phyloP scores from a whole-genome alignment of 2,888 invertebrate genomes.

The Oxycera nigricornis region DNA sequence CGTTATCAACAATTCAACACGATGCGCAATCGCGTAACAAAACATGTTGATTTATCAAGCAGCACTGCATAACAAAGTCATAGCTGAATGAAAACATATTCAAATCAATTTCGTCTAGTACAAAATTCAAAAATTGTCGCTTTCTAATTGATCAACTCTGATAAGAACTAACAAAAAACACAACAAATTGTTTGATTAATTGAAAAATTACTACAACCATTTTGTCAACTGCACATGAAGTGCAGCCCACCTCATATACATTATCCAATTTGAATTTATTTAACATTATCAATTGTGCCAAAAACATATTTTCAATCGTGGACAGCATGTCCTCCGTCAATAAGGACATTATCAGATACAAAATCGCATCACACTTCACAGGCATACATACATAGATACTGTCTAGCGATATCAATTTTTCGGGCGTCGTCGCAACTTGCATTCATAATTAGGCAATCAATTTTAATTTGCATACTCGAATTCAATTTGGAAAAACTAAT shows the following conservation, averaged over 20 bases:
- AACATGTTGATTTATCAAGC: too few species aligned
- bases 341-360: not conserved
- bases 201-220: not conserved
- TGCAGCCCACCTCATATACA: not conserved
- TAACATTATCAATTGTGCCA: not conserved
- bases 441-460: slow-evolving; percentile 29
- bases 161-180: not conserved
- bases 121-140: too few species aligned
- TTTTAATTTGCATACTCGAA: slow-evolving; percentile 27
- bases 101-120: too few species aligned
- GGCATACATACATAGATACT: not conserved
- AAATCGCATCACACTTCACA: not conserved
- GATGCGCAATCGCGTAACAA: too few species aligned
- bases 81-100: too few species aligned
- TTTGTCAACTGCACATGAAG: too few species aligned
- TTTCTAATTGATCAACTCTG: too few species aligned
- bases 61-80: too few species aligned
- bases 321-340: not conserved
- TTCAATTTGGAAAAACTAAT: slow-evolving; percentile 36
- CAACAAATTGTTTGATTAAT: not conserved
- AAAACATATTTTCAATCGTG: not conserved
- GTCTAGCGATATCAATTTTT: not conserved
- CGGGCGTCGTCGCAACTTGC: not conserved
- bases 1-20: too few species aligned
- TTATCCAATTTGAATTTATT: not conserved